phyloP scores from a whole-genome alignment of 2,113 vertebrate species.

The Origma solitaria region DNA sequence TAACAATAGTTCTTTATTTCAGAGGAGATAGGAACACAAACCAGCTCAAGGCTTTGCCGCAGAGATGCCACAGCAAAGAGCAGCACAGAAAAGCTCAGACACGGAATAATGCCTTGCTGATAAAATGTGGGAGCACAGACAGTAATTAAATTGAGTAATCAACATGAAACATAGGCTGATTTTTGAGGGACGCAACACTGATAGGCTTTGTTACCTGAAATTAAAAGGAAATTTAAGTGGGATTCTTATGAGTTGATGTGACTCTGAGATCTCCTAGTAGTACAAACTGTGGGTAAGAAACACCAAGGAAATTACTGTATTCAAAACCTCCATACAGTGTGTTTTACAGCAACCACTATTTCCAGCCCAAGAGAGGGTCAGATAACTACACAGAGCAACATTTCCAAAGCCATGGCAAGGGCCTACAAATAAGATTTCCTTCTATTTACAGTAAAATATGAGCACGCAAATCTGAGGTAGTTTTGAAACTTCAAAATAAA shows the following conservation, averaged over 20 bases:
- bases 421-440: neutral
- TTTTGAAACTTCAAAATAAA: neutral
- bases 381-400: neutral
- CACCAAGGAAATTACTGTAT: neutral
- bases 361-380: neutral
- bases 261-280: neutral
- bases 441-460: neutral
- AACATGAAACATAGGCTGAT: neutral
- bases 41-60: neutral
- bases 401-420: neutral
- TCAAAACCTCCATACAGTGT: neutral
- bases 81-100: constrained; percentile 3
- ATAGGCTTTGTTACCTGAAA: neutral
- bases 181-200: neutral
- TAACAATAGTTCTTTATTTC: constrained; percentile 63
- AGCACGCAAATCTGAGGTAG: neutral
- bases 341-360: neutral
- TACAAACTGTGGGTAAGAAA: neutral
- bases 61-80: neutral
- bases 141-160: neutral
- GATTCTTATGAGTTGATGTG: neutral
- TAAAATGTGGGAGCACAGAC: neutral
- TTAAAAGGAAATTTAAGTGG: neutral
- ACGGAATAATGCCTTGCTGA: neutral
- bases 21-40: neutral